Base-by-base conservation (phyloP, 2,888 invertebrate genomes). In the Stenoptilia bipunctidactyla region DNA sequence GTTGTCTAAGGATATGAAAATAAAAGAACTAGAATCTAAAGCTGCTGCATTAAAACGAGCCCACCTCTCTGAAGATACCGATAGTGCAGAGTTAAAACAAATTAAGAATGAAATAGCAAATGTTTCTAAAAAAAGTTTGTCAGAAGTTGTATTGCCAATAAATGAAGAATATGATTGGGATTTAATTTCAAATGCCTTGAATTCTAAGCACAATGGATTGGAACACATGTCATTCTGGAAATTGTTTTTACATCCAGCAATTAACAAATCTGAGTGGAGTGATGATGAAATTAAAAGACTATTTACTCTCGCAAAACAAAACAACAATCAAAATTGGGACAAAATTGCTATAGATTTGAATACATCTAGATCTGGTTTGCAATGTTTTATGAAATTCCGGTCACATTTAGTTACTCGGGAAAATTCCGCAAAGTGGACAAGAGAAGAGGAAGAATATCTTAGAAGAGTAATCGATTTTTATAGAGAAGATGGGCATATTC, bases 221-320 rank as follows among this genome's bases (percentile, higher is more conserved):
- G 91, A 91, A 56, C 92, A 91, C 56, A 70, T 85, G 50, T 83
- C 89, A 0, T 86, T 92, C 58, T 93, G 93, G 93, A 86, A 87
- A 43, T 76, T 89, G 14, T 90, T 88, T 54, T 61, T 92, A 36
- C 89, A 90, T 60, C 92, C 92, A 0, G 64, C 80, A 12, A 82
- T 92, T 12, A 91, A 88, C 46, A 91, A 56, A 56, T 56, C 40
- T 13, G 45, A 40, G 33, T 83, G 82, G 83, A 54, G 48, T 5
- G 63, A 57, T 46, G 13, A 33, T 37, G 82, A 83, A 44, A 71
- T 74, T 40, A 37, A 45, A 4, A 36, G 44, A 1, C 49, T 82
- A 30, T 62, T 70, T 42, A 53, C 49, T 44, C 52, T 80, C 38
- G 71, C 70, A 6, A 20, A 46, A 2, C 43, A 50, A 9, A 49